Conservation (phyloP, 1,140 invertebrate genomes). For the Neomicropteryx cornuta region DNA sequence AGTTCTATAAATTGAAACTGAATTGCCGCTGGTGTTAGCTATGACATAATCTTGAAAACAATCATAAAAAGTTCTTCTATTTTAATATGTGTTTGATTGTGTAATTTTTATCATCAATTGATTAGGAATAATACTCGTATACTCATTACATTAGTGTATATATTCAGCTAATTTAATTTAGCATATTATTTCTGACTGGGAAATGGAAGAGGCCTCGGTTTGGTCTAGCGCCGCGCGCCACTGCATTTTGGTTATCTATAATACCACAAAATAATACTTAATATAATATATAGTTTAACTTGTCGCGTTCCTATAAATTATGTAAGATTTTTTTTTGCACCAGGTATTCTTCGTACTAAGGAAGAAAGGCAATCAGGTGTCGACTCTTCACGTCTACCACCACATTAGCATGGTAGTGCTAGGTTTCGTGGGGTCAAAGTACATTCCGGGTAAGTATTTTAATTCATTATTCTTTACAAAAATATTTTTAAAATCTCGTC, state of each 20-base stretch:
- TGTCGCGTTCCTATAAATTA: neutral
- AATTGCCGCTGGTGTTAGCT: no score
- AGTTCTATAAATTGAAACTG: no score
- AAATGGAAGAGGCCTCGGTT: constrained; percentile 1
- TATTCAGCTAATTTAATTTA: no score
- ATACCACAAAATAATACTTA: no score
- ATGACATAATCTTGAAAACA: no score
- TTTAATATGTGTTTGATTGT: no score
- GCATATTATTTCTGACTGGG: constrained; percentile 1
- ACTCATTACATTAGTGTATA: no score
- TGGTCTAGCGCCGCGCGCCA: neutral
- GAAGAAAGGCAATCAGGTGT: constrained; percentile 72
- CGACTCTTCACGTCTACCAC: constrained; percentile 76
- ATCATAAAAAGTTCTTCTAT: no score
- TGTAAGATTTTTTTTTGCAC: constrained; percentile 4
- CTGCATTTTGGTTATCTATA: neutral
- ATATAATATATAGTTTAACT: constrained; percentile 1
- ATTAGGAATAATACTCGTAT: no score
- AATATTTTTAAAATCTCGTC: no score
- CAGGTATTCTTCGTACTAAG: constrained; percentile 65
- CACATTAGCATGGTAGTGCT: constrained; percentile 59
- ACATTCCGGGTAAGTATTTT: constrained; percentile 41
- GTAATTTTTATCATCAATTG: no score
- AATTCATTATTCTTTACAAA: no score
- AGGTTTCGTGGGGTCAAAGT: constrained; percentile 39